Evolutionary conservation across 2,797 vertebrate species (phyloP).

Genomic region (Poecilia velifera): DNA sequence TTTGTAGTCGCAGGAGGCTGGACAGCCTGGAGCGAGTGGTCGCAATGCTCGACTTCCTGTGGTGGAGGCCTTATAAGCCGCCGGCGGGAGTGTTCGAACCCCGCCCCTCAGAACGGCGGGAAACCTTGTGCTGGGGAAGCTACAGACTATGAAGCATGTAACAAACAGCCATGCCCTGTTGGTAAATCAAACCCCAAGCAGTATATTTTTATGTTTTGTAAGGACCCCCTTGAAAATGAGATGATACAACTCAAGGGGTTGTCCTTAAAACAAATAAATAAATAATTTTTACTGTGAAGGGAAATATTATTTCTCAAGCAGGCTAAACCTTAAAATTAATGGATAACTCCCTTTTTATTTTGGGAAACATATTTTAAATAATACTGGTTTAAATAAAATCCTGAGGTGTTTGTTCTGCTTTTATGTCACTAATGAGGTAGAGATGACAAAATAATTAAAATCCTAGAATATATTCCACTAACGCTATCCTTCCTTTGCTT

Average conservation of each 20-base stretch:
- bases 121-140: constrained; percentile 87
- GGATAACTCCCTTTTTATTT: constrained; percentile 20
- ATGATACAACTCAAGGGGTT: too few species aligned
- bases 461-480: neutral
- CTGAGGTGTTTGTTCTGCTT: constrained; percentile 18
- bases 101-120: constrained; percentile 87
- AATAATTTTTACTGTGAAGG: neutral
- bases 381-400: constrained; percentile 22
- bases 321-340: constrained; percentile 8
- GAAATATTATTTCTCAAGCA: constrained; percentile 25
- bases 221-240: too few species aligned
- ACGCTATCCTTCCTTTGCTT: neutral
- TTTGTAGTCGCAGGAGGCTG: constrained; percentile 90
- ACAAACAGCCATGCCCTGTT: constrained; percentile 87
- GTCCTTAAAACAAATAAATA: too few species aligned
- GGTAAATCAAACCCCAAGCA: constrained; percentile 77
- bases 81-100: constrained; percentile 87
- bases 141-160: constrained; percentile 88
- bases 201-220: neutral
- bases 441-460: constrained; percentile 18
- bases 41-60: constrained; percentile 88
- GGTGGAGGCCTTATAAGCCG: constrained; percentile 90
- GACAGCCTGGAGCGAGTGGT: constrained; percentile 94
- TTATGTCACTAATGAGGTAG: constrained; percentile 14
- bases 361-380: constrained; percentile 24